Base-by-base conservation (phyloP, 2,888 invertebrate species). In the Pocota personata region DNA sequence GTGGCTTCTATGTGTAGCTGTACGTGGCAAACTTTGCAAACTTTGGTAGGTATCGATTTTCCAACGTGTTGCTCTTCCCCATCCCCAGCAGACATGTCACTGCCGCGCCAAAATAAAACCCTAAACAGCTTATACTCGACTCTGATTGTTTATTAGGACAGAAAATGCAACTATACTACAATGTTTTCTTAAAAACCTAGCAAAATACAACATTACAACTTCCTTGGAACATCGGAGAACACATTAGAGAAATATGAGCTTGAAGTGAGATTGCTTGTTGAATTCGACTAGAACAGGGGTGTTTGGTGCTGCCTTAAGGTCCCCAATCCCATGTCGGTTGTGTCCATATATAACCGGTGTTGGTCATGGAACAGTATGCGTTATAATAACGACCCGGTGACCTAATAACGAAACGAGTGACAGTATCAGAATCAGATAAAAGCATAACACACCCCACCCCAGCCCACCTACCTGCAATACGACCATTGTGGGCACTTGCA, bases 401-500 rank as follows among this genome's bases (percentile, higher is more conserved):
- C 91, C 92, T 92, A 80, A 66, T 76, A 83, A 77, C 58, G 66
- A 76, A 55, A 58, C 24, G 40, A 64, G 35, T n/a, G 10, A 52
- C 50, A 67, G n/a, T n/a, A 27, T 24, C 50, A 46, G 57, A 52
- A 16, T 10, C 32, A 24, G 16, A 67, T 66, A 32, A 71, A 58
- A 40, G 2, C 40, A 67, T 77, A n/a, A 16, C 35, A 64, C 24
- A 6, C 10, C 7, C n/a, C n/a, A n/a, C n/a, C 35, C 1, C 7
- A 12, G 2, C 3, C 19, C 12, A 6, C 89, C 82, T 78, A 92
- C 88, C 97, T 94, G 93, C 97, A 98, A 91, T 95, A 97, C 0
- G 97, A 97, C 96, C 96, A 97, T 84, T 96, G 95, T 0, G 97
- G 97, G 90, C 97, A 98, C 90, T 96, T 96, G 93, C 97, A 98